Percentiles rank a stretch among this genome's conserved stretches.
Evolutionary conservation across 2,797 vertebrate species (phyloP).

Genomic region (Threskiornis aethiopicus): DNA sequence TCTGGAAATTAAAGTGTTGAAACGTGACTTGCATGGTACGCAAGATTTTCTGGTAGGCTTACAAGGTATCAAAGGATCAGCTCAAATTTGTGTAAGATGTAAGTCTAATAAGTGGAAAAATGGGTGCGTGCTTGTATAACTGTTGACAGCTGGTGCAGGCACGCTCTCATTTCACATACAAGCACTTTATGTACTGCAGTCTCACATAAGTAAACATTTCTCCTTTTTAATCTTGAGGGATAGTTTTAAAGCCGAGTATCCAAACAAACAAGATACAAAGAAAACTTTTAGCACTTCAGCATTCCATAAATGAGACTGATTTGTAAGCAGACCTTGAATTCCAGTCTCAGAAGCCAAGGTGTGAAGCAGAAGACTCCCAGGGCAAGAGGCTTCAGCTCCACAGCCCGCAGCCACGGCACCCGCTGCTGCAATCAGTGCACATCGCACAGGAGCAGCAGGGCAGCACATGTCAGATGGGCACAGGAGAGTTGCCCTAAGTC

Average conservation of each 20-base stretch:
- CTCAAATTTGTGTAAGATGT: neutral
- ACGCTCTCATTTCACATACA: neutral
- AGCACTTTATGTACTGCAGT: neutral
- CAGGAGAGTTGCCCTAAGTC: neutral
- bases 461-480: accelerated
- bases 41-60: neutral
- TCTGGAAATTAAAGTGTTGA: neutral
- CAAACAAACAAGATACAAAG: neutral
- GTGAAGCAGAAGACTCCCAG: neutral
- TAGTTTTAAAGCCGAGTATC: neutral
- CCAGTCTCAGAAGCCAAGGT: neutral
- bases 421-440: neutral
- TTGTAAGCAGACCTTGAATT: neutral
- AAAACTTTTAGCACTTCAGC: neutral
- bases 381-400: neutral
- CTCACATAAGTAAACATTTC: neutral
- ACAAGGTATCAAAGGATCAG: neutral
- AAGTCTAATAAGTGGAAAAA: neutral
- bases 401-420: neutral
- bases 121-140: neutral
- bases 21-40: neutral
- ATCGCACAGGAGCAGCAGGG: neutral
- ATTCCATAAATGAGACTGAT: neutral
- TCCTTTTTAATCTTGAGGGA: neutral
- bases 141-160: neutral